A percentile compares a stretch with the other conserved stretches of the same genome.
Evolutionary conservation across 2,113 vertebrate genomes (phyloP).

Genomic region (Mixornis gularis): DNA sequence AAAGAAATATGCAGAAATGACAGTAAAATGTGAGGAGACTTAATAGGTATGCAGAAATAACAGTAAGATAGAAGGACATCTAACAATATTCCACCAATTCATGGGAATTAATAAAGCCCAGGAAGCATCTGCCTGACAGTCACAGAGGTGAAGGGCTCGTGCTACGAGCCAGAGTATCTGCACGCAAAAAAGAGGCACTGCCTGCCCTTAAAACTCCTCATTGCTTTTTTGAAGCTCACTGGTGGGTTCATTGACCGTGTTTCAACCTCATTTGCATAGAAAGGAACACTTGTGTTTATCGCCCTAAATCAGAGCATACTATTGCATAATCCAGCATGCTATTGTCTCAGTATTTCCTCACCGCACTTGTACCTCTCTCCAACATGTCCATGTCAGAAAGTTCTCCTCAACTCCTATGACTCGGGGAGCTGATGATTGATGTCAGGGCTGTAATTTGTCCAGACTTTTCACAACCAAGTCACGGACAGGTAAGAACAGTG

Average conservation of each 20-base stretch:
- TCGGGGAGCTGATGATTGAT: not conserved
- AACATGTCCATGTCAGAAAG: rapidly evolving
- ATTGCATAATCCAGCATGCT: not conserved
- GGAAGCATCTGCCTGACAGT: not conserved
- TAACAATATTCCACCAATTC: not conserved
- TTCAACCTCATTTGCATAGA: not conserved
- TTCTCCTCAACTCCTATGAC: not conserved
- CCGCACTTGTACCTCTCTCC: not conserved
- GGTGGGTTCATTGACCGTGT: rapidly evolving
- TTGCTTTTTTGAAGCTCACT: rapidly evolving
- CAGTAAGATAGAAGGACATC: not conserved
- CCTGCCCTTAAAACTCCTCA: not conserved
- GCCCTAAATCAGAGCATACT: not conserved
- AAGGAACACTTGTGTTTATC: rapidly evolving
- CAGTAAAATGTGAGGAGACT: not conserved
- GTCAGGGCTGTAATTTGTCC: not conserved
- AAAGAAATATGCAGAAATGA: not conserved
- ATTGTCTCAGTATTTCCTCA: not conserved
- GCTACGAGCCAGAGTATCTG: not conserved
- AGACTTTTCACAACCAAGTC: not conserved
- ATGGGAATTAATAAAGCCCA: not conserved
- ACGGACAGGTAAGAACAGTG: rapidly evolving
- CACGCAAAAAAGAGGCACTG: rapidly evolving
- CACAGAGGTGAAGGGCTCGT: rapidly evolving
- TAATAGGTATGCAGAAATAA: not conserved